A percentile compares a stretch with the other conserved stretches of the same genome.
Evolutionary conservation across 2,113 vertebrate genomes (phyloP).

Genomic region (Laticauda laticaudata): DNA sequence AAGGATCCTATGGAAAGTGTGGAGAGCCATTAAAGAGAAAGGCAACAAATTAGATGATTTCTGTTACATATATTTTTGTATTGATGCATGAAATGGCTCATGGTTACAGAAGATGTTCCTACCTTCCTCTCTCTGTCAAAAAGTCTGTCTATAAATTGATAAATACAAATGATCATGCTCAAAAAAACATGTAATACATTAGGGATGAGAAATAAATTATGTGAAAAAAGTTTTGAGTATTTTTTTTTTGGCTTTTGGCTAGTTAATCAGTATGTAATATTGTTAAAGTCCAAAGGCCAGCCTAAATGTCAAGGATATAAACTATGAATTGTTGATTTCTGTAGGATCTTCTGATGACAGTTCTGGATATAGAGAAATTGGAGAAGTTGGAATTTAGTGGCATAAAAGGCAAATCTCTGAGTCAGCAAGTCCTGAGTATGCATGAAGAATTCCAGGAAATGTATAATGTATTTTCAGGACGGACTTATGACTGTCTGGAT

Average conservation of each 20-base stretch:
- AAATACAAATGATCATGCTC: neutral
- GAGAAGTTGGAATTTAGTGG: slow-evolving; percentile 89
- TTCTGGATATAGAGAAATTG: slow-evolving; percentile 83
- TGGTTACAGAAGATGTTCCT: neutral
- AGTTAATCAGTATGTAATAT: neutral
- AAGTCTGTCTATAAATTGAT: neutral
- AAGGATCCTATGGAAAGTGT: neutral
- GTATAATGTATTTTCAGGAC: slow-evolving; percentile 76
- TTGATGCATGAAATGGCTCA: neutral
- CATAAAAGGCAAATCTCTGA: slow-evolving; percentile 75
- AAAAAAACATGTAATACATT: neutral
- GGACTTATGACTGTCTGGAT: slow-evolving; percentile 79
- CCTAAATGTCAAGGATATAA: slow-evolving; percentile 20
- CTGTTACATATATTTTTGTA: neutral
- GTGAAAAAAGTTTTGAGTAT: neutral
- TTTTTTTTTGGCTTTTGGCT: neutral
- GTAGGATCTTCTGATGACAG: slow-evolving; percentile 80
- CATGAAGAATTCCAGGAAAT: slow-evolving; percentile 79
- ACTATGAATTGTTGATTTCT: neutral
- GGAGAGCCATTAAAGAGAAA: neutral
- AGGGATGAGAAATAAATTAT: neutral
- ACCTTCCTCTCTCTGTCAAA: neutral
- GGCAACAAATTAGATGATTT: neutral
- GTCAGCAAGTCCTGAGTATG: slow-evolving; percentile 77
- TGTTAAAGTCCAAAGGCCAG: neutral